A percentile compares a stretch with the other conserved stretches of the same genome.
phyloP scores from a whole-genome alignment of 2,797 vertebrate species.

The Lagodon rhomboides region DNA sequence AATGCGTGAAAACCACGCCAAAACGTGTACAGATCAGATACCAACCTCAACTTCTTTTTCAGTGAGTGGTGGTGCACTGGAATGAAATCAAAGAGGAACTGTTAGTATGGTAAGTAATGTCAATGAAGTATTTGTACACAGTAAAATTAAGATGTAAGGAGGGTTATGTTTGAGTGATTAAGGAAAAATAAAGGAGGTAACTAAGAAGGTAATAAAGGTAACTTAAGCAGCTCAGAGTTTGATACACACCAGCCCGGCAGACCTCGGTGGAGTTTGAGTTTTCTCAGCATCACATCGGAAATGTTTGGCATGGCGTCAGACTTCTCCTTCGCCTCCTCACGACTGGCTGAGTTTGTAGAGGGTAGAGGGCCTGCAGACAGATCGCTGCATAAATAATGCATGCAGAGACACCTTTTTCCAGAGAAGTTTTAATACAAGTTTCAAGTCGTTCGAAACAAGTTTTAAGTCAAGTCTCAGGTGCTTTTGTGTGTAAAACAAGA shows the following conservation, averaged over 20 bases:
- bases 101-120: constrained; percentile 23
- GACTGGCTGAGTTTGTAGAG: constrained; percentile 72
- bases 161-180: neutral
- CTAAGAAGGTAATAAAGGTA: neutral
- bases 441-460: neutral
- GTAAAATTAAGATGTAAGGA: neutral
- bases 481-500: neutral
- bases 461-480: neutral
- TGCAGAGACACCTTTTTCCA: neutral
- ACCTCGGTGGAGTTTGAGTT: constrained; percentile 93
- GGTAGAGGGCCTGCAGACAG: constrained; percentile 82
- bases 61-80: constrained; percentile 93
- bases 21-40: constrained; percentile 44
- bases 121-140: neutral
- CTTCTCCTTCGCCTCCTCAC: constrained; percentile 88
- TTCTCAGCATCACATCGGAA: constrained; percentile 95
- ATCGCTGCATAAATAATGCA: constrained; percentile 12
- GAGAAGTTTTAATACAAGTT: neutral
- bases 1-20: too few relatives aligned
- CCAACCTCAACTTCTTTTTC: constrained; percentile 99
- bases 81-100: constrained; percentile 62
- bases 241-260: constrained; percentile 91
- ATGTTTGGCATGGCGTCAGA: constrained; percentile 96
- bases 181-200: neutral
- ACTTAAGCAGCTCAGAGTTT: constrained; percentile 11